Evolutionary conservation across 2,888 invertebrate species (phyloP).

Genomic region (Pseudolycoriella hygida): DNA sequence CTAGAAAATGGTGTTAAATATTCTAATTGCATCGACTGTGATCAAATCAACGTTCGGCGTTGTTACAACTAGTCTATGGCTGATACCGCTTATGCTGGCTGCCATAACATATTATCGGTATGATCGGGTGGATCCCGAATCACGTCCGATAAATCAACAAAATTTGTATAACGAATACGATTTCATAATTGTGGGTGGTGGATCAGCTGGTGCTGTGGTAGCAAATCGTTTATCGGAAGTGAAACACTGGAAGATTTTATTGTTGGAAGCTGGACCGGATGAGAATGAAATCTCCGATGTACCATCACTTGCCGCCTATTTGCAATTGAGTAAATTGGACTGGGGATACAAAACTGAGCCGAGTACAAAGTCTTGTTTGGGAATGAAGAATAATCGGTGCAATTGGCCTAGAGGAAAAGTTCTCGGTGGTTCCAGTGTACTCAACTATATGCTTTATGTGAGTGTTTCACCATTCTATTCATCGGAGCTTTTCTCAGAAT

Average conservation of each 20-base stretch:
- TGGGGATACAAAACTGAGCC: conserved; percentile 85
- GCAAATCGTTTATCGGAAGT: conserved; percentile 66
- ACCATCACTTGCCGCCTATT: conserved; percentile 69
- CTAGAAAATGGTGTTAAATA: conserved; percentile 46
- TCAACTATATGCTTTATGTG: conserved; percentile 6
- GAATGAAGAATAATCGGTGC: conserved; percentile 64
- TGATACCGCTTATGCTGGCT: conserved; percentile 66
- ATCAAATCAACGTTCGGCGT: conserved; percentile 55
- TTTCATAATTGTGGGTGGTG: conserved; percentile 67
- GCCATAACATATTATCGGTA: conserved; percentile 68
- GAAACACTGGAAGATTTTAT: conserved; percentile 54
- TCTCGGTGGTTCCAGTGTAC: conserved; percentile 64
- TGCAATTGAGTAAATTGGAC: conserved; percentile 70
- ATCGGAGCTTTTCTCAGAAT: no score
- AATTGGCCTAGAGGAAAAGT: conserved; percentile 84
- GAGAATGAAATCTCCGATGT: conserved; percentile 80
- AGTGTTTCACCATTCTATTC: no score
- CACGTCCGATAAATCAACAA: conserved; percentile 49
- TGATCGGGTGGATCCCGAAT: conserved; percentile 64
- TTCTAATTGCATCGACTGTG: conserved; percentile 59
- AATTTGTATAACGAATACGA: conserved; percentile 56
- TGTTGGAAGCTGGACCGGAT: conserved; percentile 72
- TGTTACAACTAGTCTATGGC: conserved; percentile 61
- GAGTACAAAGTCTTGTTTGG: conserved; percentile 60
- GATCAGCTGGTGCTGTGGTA: conserved; percentile 77